A percentile compares a stretch with the other conserved stretches of the same genome.
Evolutionary conservation across 2,113 vertebrate species (phyloP).

Genomic region (Hippocampus zosterae): DNA sequence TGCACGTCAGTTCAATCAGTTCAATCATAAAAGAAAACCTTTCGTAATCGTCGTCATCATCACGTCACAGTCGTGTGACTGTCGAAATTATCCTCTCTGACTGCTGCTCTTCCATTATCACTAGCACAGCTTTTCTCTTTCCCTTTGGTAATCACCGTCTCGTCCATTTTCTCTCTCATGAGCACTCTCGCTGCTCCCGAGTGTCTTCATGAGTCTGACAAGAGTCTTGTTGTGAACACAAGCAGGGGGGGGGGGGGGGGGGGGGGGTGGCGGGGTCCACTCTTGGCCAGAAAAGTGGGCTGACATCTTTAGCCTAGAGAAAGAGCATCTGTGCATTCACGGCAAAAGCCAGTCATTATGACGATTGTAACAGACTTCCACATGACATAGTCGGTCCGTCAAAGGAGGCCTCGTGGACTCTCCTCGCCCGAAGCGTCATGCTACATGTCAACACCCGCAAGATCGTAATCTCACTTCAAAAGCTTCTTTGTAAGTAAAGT

Average conservation of each 20-base stretch:
- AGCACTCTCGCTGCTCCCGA: constrained; percentile 27
- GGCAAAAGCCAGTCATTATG: constrained; percentile 30
- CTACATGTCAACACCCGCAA: neutral
- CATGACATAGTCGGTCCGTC: neutral
- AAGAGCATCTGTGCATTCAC: constrained; percentile 16
- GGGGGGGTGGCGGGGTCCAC: no score
- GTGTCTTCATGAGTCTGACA: constrained; percentile 60
- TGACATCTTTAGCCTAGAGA: constrained; percentile 47
- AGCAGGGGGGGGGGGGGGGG: constrained; percentile 29
- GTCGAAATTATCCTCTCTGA: neutral
- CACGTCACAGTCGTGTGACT: no score
- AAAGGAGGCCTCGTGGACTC: neutral
- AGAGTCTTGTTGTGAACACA: constrained; percentile 34
- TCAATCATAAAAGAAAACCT: no score
- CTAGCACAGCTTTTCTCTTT: neutral
- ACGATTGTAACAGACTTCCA: constrained; percentile 5
- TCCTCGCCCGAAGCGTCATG: neutral
- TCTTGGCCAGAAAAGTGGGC: constrained; percentile 52
- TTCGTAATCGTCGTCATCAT: neutral
- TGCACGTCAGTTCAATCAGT: no score
- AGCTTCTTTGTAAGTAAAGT: neutral
- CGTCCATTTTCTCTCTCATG: constrained; percentile 15
- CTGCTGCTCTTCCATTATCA: neutral
- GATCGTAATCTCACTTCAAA: neutral
- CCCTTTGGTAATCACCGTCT: constrained; percentile 37